These are phyloP conservation scores for Caenorhabditis brenneri DNA, from an alignment of 1,140 invertebrate species.

Conservation along the genomic window DNA sequence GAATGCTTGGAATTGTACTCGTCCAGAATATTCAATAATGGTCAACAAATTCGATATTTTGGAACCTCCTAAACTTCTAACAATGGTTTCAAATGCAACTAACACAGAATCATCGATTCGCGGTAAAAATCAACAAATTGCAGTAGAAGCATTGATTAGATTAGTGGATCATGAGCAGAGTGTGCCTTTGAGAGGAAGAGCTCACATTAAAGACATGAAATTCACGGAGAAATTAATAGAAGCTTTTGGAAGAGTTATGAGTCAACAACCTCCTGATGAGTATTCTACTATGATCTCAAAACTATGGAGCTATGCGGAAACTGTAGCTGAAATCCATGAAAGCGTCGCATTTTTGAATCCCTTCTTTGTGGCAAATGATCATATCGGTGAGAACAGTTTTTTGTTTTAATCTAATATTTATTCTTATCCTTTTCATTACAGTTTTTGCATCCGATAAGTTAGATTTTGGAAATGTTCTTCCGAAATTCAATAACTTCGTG, in stretches of 20 bases:
- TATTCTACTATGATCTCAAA: conserved; percentile 29
- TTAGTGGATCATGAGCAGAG: conserved; percentile 33
- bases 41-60: conserved; percentile 46
- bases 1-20: conserved; percentile 65
- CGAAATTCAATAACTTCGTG: conserved; percentile 58
- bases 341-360: conserved; percentile 51
- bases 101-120: conserved; percentile 22
- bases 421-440: no score
- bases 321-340: conserved; percentile 37
- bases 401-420: neutral
- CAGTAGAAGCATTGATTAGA: conserved; percentile 8
- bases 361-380: conserved; percentile 50
- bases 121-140: conserved; percentile 42
- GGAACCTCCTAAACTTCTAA: conserved; percentile 38
- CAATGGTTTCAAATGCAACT: conserved; percentile 44
- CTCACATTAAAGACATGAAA: conserved; percentile 40
- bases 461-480: conserved; percentile 54
- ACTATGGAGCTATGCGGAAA: conserved; percentile 20
- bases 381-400: conserved; percentile 47
- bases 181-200: conserved; percentile 10
- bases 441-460: conserved; percentile 60
- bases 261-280: conserved; percentile 21
- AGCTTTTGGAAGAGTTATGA: conserved; percentile 26
- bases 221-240: conserved; percentile 33
- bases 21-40: conserved; percentile 54